phyloP scores from a whole-genome alignment of 2,113 vertebrate genomes.

The Hoplias malabaricus region DNA sequence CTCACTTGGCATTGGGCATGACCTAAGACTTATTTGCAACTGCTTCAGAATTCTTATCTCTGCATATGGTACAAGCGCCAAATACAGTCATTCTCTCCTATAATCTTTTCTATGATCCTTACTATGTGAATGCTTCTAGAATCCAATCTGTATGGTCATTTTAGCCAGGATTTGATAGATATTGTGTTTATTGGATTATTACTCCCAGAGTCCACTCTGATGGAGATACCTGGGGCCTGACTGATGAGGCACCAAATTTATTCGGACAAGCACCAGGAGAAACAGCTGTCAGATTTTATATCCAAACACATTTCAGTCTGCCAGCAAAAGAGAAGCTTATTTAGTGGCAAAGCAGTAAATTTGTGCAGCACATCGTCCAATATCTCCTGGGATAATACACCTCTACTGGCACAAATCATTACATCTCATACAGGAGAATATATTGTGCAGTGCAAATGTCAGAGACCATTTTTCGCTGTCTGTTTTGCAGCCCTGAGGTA shows the following conservation, averaged over 20 bases:
- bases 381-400: background rate
- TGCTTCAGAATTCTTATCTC: too few species aligned
- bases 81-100: too few species aligned
- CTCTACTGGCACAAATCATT: too few species aligned
- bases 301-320: background rate
- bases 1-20: too few species aligned
- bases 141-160: background rate
- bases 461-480: too few species aligned
- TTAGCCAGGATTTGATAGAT: background rate
- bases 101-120: background rate
- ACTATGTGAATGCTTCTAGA: background rate
- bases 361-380: background rate
- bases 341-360: background rate
- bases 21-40: too few species aligned
- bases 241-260: background rate
- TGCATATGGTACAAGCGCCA: too few species aligned
- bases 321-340: background rate
- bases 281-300: background rate
- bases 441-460: too few species aligned
- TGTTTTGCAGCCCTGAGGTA: too few species aligned
- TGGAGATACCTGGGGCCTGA: background rate
- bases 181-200: background rate
- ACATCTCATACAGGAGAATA: too few species aligned
- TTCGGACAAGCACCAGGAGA: background rate
- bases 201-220: background rate